Percentiles rank a stretch among this genome's conserved stretches.
Conservation (phyloP, 2,797 vertebrate species). For the Meda fulgida region DNA sequence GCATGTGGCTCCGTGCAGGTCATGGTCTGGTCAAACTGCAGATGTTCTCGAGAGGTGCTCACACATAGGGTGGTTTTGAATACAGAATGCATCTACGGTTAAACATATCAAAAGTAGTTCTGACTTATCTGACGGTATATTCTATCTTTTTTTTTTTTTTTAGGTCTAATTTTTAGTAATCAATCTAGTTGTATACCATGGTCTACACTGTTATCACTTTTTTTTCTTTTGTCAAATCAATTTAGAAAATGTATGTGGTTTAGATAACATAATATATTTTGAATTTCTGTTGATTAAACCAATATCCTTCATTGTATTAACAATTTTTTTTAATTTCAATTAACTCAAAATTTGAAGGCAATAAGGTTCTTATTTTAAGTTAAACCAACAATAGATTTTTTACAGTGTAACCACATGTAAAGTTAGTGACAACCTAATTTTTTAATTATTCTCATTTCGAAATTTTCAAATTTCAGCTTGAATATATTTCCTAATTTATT, state of each 20-base stretch:
- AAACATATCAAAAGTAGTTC: background rate
- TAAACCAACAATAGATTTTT: too few species aligned
- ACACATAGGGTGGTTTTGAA: background rate
- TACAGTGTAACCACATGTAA: background rate
- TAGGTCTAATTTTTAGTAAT: background rate
- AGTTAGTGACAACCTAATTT: background rate
- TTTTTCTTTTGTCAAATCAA: too few species aligned
- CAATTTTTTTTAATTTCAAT: too few species aligned
- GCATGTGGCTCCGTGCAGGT: constrained; percentile 22
- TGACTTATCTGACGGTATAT: background rate
- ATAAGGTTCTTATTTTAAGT: too few species aligned
- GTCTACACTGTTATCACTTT: background rate
- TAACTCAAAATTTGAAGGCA: too few species aligned
- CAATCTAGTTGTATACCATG: background rate
- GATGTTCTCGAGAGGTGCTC: constrained; percentile 25
- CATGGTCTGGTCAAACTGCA: constrained; percentile 39
- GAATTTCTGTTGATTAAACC: too few species aligned
- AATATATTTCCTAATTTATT: background rate
- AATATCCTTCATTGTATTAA: too few species aligned
- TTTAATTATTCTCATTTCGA: background rate
- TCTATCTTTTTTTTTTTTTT: background rate
- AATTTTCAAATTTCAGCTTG: background rate
- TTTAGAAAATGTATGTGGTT: too few species aligned
- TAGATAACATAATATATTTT: too few species aligned
- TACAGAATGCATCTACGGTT: background rate